These are phyloP conservation scores for Sminthurides bifidus DNA, from an alignment of 1,140 invertebrate genomes.

Conservation along the genomic window DNA sequence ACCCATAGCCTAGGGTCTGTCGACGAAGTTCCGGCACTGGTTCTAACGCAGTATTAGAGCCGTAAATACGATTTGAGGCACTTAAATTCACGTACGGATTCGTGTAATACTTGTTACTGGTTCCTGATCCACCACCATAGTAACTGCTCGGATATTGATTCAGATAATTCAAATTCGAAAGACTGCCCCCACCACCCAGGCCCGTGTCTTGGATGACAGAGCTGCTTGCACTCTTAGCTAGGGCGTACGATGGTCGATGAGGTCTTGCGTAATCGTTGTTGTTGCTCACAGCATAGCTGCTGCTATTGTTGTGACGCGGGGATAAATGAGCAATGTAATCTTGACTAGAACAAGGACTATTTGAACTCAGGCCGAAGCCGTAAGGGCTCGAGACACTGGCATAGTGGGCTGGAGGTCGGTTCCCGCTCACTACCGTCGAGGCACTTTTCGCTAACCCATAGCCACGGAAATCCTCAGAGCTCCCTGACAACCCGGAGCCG, in stretches of 20 bases:
- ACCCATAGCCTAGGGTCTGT: slow-evolving; percentile 7
- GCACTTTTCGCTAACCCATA: slow-evolving; percentile 30
- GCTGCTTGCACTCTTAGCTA: slow-evolving; percentile 31
- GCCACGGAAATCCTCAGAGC: slow-evolving; percentile 13
- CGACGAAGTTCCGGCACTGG: slow-evolving; percentile 18
- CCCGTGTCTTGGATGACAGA: slow-evolving; percentile 25
- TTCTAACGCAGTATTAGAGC: slow-evolving; percentile 20
- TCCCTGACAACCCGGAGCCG: too few relatives aligned
- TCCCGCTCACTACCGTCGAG: slow-evolving; percentile 13
- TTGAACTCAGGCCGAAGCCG: slow-evolving; percentile 11
- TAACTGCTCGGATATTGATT: too few relatives aligned
- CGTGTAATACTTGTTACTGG: slow-evolving; percentile 7
- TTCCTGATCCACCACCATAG: background rate
- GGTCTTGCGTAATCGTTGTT: slow-evolving; percentile 1
- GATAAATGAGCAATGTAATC: too few relatives aligned
- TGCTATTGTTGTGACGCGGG: too few relatives aligned
- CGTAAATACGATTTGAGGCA: slow-evolving; percentile 14
- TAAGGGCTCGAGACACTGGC: background rate
- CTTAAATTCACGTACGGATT: slow-evolving; percentile 15
- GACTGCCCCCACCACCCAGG: background rate
- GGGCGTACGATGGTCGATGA: slow-evolving; percentile 21
- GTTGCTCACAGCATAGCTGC: too few relatives aligned
- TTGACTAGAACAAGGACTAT: background rate
- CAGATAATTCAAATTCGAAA: too few relatives aligned
- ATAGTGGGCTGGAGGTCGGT: slow-evolving; percentile 10